Evolutionary conservation across 2,113 vertebrate genomes (phyloP), one percentile per base, ranked within the genome.

Genomic region (Tragelaphus strepsiceros): DNA sequence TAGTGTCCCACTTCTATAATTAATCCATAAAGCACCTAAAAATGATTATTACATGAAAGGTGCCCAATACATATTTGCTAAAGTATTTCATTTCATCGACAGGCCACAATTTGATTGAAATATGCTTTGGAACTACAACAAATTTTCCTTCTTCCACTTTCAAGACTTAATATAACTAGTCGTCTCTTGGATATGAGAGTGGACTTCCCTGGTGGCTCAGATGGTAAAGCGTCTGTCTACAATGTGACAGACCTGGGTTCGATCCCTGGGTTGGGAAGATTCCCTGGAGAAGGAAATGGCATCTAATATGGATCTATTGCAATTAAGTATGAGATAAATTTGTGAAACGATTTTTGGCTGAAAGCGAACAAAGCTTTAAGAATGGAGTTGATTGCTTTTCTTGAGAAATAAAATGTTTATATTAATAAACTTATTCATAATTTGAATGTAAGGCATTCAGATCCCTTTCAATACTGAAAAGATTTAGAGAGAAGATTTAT

Each of bases 381-480:
- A 90, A 90, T 96, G 8, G 4, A 92, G 95, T 96, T 90, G 39
- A 97, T 91, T 97, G 97, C 26, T 92, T 98, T 93, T 95, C 77
- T 1, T 5, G 28, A 96, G 59, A 62, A 77, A 90, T 90, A 53
- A 30, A 39, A 26, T 89, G 6, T 54, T 74, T 93, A 46, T 53
- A 84, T 51, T 81, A 84, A 97, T 93, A 97, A 81, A 11, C 0
- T 35, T 93, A 51, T 7, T 97, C 90, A 89, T 26, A 97, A 19
- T 32, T 82, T 97, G 80, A 97, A 84, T 94, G 35, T 91, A 91
- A 88, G 49, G 8, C 26, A 97, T 11, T 94, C 19, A 26, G 92
- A 1, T 82, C 1, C 56, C 61, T 94, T 91, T 22, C 35, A 92
- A 67, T 58, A 49, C 13, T 8, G 7, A 15, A 90, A 93, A 32